phyloP scores from a whole-genome alignment of 2,797 vertebrate genomes.

The Cyprinodon diabolis region DNA sequence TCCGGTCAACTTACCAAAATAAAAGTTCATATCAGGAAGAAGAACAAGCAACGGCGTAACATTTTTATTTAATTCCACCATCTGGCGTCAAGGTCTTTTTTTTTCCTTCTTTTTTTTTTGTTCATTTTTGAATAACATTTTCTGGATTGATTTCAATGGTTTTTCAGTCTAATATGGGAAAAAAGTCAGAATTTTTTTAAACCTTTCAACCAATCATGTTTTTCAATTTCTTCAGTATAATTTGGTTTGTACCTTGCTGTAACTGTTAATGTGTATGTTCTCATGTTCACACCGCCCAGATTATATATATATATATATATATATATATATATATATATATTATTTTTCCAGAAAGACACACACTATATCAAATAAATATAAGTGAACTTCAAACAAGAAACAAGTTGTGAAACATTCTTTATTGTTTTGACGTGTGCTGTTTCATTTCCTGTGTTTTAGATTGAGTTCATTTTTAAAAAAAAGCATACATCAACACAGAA shows the following conservation, averaged over 20 bases:
- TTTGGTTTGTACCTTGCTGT: too few species aligned
- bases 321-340: too few species aligned
- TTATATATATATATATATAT: too few species aligned
- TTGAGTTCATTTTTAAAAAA: conserved; percentile 31
- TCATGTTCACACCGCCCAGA: too few species aligned
- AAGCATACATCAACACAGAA: conserved; percentile 48
- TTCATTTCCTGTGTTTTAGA: conserved; percentile 53
- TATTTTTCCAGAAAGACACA: background rate
- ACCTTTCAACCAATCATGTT: background rate
- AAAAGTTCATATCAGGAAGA: conserved; percentile 24
- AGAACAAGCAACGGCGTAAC: background rate
- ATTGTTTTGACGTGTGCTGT: conserved; percentile 41
- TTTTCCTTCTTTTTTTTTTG: background rate
- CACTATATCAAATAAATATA: background rate
- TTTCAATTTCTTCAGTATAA: too few species aligned
- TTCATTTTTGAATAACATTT: background rate
- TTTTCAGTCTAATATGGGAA: too few species aligned
- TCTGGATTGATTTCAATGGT: too few species aligned
- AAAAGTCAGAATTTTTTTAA: background rate
- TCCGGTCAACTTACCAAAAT: conserved; percentile 59
- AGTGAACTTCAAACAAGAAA: background rate
- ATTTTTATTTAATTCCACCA: background rate
- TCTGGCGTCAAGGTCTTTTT: background rate
- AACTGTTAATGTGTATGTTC: too few species aligned
- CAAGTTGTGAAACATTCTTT: conserved; percentile 6